Percentiles rank a stretch among this genome's conserved stretches.
These are phyloP conservation scores for Lepus americanus DNA, from an alignment of 2,113 vertebrate species.

Conservation along the genomic window DNA sequence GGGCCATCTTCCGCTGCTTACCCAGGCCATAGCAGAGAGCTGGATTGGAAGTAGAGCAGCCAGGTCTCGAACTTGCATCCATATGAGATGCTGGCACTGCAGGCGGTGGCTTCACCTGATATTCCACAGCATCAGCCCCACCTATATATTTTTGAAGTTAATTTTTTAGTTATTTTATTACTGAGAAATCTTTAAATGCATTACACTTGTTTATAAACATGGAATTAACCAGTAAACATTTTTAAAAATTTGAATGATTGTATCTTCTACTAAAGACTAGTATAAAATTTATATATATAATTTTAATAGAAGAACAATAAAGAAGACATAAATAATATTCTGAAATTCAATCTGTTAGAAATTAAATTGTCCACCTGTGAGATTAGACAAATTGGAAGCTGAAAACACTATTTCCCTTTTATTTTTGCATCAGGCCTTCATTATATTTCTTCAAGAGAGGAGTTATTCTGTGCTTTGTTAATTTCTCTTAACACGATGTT, in stretches of 20 bases:
- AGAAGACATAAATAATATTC: background rate
- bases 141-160: background rate
- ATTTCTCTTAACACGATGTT: background rate
- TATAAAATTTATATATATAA: background rate
- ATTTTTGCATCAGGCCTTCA: background rate
- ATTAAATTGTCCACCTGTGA: background rate
- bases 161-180: conserved; percentile 14
- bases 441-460: background rate
- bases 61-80: too few relatives aligned
- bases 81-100: too few relatives aligned
- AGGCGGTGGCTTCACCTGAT: too few relatives aligned
- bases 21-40: too few relatives aligned
- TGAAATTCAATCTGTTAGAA: background rate
- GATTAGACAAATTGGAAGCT: background rate
- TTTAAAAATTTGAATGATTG: background rate
- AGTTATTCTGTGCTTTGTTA: background rate
- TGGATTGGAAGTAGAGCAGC: too few relatives aligned
- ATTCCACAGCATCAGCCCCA: too few relatives aligned
- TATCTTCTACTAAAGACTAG: background rate
- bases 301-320: conserved; percentile 4
- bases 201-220: background rate
- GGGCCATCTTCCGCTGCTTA: too few relatives aligned
- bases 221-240: background rate
- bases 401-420: background rate
- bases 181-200: background rate